phyloP scores from a whole-genome alignment of 1,140 invertebrate genomes.

The Drosophila nannoptera region DNA sequence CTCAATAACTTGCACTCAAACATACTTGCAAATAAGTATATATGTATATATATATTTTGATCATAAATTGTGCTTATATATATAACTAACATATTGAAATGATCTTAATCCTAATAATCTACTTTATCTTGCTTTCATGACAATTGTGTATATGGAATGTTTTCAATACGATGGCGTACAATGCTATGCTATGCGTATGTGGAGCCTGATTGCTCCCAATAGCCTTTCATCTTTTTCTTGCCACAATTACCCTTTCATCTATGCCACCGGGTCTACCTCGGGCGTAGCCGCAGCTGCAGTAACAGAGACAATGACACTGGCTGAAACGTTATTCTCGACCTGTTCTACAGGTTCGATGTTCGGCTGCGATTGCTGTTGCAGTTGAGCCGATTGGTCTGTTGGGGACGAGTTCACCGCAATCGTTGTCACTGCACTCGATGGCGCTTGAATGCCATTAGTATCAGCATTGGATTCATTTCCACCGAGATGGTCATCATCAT shows the following conservation, averaged over 20 bases:
- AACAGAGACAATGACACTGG: slow-evolving; percentile 55
- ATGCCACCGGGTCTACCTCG: slow-evolving; percentile 64
- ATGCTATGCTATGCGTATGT: slow-evolving; percentile 54
- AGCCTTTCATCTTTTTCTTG: slow-evolving; percentile 34
- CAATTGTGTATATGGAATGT: slow-evolving; percentile 42
- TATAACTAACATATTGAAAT: slow-evolving; percentile 32
- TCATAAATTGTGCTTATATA: slow-evolving; percentile 20
- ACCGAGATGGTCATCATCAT: slow-evolving; percentile 30
- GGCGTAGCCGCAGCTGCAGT: slow-evolving; percentile 32
- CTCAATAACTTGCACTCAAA: slow-evolving; percentile 14
- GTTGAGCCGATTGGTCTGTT: slow-evolving; percentile 19
- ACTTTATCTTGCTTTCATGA: slow-evolving; percentile 37
- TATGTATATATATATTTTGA: slow-evolving; percentile 43
- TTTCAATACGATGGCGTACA: slow-evolving; percentile 46
- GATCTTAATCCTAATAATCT: slow-evolving; percentile 28
- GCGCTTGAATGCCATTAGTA: slow-evolving; percentile 56
- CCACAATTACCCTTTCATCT: slow-evolving; percentile 33
- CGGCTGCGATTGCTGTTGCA: slow-evolving; percentile 38
- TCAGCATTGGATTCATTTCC: slow-evolving; percentile 43
- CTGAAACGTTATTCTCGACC: slow-evolving; percentile 73
- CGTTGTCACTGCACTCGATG: slow-evolving; percentile 64
- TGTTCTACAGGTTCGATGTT: slow-evolving; percentile 74
- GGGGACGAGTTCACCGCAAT: slow-evolving; percentile 63
- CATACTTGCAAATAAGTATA: slow-evolving; percentile 15
- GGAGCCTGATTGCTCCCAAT: slow-evolving; percentile 24